Conservation (phyloP, 2,888 invertebrate genomes). For the Idaea biselata region DNA sequence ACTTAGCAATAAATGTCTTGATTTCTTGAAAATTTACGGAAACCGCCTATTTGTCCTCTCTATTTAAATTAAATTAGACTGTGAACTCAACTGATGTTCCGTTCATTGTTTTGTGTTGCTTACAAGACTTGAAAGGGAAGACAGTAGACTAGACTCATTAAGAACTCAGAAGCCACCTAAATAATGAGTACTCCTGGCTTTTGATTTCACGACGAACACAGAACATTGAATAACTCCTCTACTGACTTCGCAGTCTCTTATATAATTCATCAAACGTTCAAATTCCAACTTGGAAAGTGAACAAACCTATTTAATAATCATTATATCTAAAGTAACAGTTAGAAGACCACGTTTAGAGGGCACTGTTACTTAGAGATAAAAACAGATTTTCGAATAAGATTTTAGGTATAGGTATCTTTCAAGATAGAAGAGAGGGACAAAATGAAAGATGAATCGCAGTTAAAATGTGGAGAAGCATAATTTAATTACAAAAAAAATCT, state of each 20-base stretch:
- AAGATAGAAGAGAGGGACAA: too few relatives aligned
- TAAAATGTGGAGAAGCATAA: too few relatives aligned
- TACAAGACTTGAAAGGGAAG: neutral
- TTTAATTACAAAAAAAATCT: too few relatives aligned
- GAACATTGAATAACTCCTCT: neutral
- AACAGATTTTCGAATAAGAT: neutral
- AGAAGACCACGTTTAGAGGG: constrained; percentile 34
- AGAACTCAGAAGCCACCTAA: too few relatives aligned
- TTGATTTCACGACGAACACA: neutral
- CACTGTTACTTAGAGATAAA: neutral
- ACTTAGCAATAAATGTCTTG: too few relatives aligned
- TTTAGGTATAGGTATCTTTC: too few relatives aligned
- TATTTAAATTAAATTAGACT: too few relatives aligned
- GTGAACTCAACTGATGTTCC: too few relatives aligned
- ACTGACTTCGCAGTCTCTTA: constrained; percentile 18
- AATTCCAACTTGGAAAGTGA: constrained; percentile 33
- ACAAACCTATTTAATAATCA: constrained; percentile 41
- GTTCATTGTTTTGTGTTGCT: constrained; percentile 17
- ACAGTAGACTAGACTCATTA: too few relatives aligned
- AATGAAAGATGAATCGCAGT: too few relatives aligned
- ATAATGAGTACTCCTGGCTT: neutral
- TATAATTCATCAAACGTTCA: constrained; percentile 34
- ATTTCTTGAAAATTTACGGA: too few relatives aligned
- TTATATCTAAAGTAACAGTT: constrained; percentile 35
- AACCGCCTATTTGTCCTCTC: too few relatives aligned